Conservation (phyloP, 2,888 invertebrate species). For the Liopterus haemorrhoidalis region DNA sequence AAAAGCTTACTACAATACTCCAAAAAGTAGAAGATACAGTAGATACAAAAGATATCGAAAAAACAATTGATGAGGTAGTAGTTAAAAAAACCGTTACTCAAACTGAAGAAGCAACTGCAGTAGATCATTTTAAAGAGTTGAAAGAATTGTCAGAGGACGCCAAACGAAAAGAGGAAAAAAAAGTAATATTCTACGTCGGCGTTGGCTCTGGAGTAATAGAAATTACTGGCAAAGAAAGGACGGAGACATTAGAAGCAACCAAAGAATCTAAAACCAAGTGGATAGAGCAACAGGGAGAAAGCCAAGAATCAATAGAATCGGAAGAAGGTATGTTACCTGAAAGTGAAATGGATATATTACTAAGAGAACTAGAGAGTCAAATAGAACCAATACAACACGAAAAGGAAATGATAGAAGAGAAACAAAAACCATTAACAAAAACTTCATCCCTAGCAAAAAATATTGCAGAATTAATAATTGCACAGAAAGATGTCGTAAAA, state of each 20-base stretch:
- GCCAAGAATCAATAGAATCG: constrained; percentile 3
- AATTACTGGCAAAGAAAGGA: background rate
- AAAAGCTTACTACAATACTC: no score
- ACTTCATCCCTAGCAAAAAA: constrained; percentile 8
- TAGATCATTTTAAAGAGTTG: constrained; percentile 1
- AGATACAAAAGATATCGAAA: no score
- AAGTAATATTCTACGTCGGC: no score
- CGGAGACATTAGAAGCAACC: background rate
- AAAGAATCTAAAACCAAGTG: background rate
- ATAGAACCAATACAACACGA: background rate
- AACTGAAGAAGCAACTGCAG: background rate
- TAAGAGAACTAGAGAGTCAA: background rate
- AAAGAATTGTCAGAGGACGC: background rate
- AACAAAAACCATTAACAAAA: background rate
- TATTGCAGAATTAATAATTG: constrained; percentile 2
- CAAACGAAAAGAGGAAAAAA: no score
- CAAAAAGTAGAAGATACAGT: no score
- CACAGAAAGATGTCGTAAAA: constrained; percentile 10
- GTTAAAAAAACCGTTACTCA: no score
- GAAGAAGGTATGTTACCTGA: background rate
- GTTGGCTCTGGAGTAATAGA: no score
- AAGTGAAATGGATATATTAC: background rate
- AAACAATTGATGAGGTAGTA: no score
- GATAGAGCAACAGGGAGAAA: background rate
- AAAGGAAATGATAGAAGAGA: background rate